Percentiles rank a stretch among this genome's conserved stretches.
Evolutionary conservation across 2,888 invertebrate species (phyloP).

Genomic region (Teleiodes luculella): DNA sequence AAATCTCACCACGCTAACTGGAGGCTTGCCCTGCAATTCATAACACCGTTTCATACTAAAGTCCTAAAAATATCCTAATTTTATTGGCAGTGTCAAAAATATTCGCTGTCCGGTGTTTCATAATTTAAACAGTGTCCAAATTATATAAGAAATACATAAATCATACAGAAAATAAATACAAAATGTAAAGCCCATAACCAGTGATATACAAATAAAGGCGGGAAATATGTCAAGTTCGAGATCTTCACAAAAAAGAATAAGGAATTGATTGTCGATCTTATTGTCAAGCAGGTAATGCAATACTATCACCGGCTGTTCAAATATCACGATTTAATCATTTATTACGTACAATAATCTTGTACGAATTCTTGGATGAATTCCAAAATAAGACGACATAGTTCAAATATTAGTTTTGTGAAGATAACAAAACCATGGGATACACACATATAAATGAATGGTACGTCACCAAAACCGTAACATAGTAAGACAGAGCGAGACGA

Average conservation of each 20-base stretch:
- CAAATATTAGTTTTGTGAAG: slow-evolving; percentile 4
- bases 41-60: slow-evolving; percentile 13
- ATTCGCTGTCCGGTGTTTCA: background rate
- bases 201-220: slow-evolving; percentile 14
- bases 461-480: slow-evolving; percentile 37
- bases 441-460: slow-evolving; percentile 9
- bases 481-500: slow-evolving; percentile 41
- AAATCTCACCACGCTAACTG: slow-evolving; percentile 69
- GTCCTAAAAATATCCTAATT: slow-evolving; percentile 17
- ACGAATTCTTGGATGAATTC: too few relatives aligned
- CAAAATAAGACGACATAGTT: background rate
- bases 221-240: slow-evolving; percentile 5
- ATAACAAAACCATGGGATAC: slow-evolving; percentile 4
- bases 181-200: slow-evolving; percentile 22
- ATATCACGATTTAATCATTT: too few relatives aligned
- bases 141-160: background rate
- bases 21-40: slow-evolving; percentile 61
- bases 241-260: slow-evolving; percentile 13
- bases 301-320: too few relatives aligned
- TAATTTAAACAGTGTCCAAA: background rate
- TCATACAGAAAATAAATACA: slow-evolving; percentile 23
- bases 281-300: too few relatives aligned
- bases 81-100: slow-evolving; percentile 30
- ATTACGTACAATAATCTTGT: too few relatives aligned
- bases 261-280: too few relatives aligned